Percentiles rank a stretch among this genome's conserved stretches.
These are phyloP conservation scores for Meandrusa payeni DNA, from an alignment of 2,888 invertebrate species.

Conservation along the genomic window DNA sequence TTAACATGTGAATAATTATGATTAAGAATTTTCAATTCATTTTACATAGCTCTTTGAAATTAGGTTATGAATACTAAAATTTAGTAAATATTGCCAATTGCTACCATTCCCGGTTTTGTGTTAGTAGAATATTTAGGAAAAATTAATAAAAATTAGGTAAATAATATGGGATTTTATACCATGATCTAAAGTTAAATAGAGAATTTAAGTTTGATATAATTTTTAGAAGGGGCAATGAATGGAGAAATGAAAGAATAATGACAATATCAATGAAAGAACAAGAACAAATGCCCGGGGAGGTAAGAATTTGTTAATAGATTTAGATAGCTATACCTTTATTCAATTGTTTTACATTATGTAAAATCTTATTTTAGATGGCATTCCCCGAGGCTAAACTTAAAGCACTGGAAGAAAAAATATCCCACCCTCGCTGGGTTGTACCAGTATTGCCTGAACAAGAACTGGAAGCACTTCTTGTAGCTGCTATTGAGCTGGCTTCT, in stretches of 20 bases:
- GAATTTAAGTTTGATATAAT: constrained; percentile 23
- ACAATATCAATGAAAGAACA: constrained; percentile 79
- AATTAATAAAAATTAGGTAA: constrained; percentile 1
- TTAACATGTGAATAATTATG: background rate
- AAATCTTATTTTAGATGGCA: constrained; percentile 48
- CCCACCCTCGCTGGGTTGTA: constrained; percentile 97
- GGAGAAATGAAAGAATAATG: constrained; percentile 68
- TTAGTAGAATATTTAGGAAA: background rate
- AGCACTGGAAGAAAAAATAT: constrained; percentile 96
- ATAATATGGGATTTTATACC: background rate
- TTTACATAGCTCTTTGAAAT: too few relatives aligned
- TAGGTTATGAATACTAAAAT: too few relatives aligned
- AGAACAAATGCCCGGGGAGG: constrained; percentile 75
- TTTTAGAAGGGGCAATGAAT: constrained; percentile 58
- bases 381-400: constrained; percentile 94
- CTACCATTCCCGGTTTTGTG: background rate
- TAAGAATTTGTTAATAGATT: constrained; percentile 35
- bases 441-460: constrained; percentile 98
- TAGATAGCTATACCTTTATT: background rate
- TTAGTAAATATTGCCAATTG: too few relatives aligned
- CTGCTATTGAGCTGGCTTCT: constrained; percentile 92
- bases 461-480: constrained; percentile 93
- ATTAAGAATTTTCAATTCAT: too few relatives aligned
- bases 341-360: background rate
- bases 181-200: too few relatives aligned